phyloP scores from a whole-genome alignment of 2,888 invertebrate species.

The Phengaris alcon region DNA sequence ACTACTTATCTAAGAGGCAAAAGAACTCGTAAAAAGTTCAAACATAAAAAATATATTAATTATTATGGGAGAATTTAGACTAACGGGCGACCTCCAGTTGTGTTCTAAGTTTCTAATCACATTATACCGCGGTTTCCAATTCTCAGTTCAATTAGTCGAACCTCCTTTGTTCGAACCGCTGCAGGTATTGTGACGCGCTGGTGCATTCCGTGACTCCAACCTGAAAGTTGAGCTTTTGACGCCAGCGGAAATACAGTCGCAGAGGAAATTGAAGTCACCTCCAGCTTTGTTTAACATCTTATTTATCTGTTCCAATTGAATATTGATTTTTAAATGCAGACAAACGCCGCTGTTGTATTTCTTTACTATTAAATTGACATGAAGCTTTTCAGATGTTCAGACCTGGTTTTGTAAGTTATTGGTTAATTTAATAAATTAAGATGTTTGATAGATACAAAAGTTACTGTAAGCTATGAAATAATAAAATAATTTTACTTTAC shows the following conservation, averaged over 20 bases:
- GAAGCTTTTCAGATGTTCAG: background rate
- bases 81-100: too few species aligned
- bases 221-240: slow-evolving; percentile 67
- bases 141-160: slow-evolving; percentile 8
- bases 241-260: slow-evolving; percentile 57
- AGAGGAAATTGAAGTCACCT: slow-evolving; percentile 78
- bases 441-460: background rate
- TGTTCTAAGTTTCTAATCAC: background rate
- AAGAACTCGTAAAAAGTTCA: too few species aligned
- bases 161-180: background rate
- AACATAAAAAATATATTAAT: too few species aligned
- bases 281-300: slow-evolving; percentile 76
- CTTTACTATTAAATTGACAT: background rate
- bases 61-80: too few species aligned
- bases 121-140: background rate
- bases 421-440: background rate
- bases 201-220: slow-evolving; percentile 64
- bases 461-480: background rate
- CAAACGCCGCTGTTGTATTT: background rate
- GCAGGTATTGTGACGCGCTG: slow-evolving; percentile 34
- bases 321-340: slow-evolving; percentile 16
- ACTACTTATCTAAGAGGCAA: too few species aligned
- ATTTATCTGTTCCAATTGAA: slow-evolving; percentile 69
- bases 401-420: background rate
- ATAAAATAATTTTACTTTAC: too few species aligned